Evolutionary conservation across 2,113 vertebrate species (phyloP).

Genomic region (Dasypus novemcinctus): DNA sequence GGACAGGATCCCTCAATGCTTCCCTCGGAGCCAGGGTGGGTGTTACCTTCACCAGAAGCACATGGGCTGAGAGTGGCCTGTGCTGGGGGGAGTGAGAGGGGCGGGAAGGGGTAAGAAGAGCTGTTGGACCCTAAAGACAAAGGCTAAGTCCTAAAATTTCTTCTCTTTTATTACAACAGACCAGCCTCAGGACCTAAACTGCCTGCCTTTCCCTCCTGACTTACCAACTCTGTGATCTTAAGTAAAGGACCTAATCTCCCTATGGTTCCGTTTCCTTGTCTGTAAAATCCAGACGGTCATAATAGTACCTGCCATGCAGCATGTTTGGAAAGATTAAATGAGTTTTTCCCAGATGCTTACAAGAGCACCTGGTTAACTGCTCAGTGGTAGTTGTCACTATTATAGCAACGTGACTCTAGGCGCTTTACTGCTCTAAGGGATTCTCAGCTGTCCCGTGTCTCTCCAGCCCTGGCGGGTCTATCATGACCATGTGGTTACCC

Average conservation of each 20-base stretch:
- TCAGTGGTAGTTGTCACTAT: not conserved
- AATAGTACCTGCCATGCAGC: too few species aligned
- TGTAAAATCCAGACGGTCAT: not conserved
- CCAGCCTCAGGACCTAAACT: not conserved
- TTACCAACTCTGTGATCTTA: not conserved
- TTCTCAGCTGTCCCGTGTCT: not conserved
- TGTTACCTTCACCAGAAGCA: not conserved
- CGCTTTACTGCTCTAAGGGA: not conserved
- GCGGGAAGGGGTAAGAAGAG: not conserved
- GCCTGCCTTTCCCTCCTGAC: not conserved
- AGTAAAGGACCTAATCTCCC: not conserved
- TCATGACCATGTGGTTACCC: not conserved
- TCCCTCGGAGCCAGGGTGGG: too few species aligned
- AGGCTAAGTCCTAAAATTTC: fast-evolving
- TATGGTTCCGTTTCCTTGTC: not conserved
- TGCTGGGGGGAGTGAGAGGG: too few species aligned
- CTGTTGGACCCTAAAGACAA: not conserved
- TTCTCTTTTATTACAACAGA: not conserved
- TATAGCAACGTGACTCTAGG: too few species aligned
- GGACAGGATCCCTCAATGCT: not conserved
- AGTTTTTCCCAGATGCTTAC: not conserved
- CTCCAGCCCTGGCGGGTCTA: not conserved
- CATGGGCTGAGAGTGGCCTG: not conserved
- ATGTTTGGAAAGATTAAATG: not conserved
- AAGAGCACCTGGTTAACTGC: not conserved